A percentile compares a stretch with the other conserved stretches of the same genome.
Evolutionary conservation across 2,113 vertebrate species (phyloP).

Genomic region (Heptranchias perlo): DNA sequence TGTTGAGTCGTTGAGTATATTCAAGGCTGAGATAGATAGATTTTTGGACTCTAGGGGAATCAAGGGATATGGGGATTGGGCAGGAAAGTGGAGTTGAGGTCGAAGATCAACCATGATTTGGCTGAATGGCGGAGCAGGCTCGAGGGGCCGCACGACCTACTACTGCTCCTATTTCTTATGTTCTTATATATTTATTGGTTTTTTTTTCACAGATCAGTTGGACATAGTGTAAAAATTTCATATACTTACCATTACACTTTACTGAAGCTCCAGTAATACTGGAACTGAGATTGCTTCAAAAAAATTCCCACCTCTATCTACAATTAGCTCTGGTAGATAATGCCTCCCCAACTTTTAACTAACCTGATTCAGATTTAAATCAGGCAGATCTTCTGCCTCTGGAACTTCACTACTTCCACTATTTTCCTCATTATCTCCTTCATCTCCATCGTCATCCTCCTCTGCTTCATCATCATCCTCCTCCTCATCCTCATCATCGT

Average conservation of each 20-base stretch:
- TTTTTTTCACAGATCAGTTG: neutral
- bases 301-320: neutral
- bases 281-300: neutral
- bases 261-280: neutral
- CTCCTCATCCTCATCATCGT: conserved; percentile 73
- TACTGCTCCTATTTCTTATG: too few relatives aligned
- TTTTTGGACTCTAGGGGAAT: too few relatives aligned
- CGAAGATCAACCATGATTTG: too few relatives aligned
- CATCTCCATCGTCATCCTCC: conserved; percentile 70
- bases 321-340: neutral
- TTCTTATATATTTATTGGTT: too few relatives aligned
- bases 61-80: too few relatives aligned
- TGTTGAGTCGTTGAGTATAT: too few relatives aligned
- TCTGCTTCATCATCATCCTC: conserved; percentile 77
- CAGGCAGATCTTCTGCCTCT: conserved; percentile 9
- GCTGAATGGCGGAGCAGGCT: too few relatives aligned
- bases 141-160: too few relatives aligned
- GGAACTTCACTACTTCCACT: conserved; percentile 75
- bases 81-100: too few relatives aligned
- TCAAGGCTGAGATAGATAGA: too few relatives aligned
- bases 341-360: neutral
- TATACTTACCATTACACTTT: neutral
- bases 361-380: conserved; percentile 19
- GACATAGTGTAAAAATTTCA: neutral
- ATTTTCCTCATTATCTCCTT: conserved; percentile 81